phyloP scores from a whole-genome alignment of 2,888 invertebrate genomes.

The Cinara cedri region DNA sequence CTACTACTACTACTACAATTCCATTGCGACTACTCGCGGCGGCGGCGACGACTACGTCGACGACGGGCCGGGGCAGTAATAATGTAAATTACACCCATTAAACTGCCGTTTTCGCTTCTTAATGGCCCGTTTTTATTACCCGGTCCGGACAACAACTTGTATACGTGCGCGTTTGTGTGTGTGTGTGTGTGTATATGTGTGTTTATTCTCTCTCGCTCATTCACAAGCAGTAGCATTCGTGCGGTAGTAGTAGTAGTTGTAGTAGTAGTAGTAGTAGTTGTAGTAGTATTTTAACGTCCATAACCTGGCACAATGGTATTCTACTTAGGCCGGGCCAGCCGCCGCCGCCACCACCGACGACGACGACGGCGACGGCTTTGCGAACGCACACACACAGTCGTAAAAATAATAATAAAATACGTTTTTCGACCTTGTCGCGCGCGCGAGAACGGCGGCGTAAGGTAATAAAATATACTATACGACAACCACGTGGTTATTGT shows the following conservation, averaged over 20 bases:
- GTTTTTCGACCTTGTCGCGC: constrained; percentile 24
- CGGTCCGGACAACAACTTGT: constrained; percentile 55
- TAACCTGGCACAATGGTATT: constrained; percentile 53
- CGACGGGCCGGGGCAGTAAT: constrained; percentile 33
- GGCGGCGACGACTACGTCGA: background rate
- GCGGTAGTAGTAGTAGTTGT: background rate
- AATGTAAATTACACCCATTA: constrained; percentile 57
- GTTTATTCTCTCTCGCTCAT: constrained; percentile 35
- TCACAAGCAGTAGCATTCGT: constrained; percentile 11
- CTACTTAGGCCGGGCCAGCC: constrained; percentile 26
- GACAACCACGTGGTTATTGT: background rate
- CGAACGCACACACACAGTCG: constrained; percentile 28
- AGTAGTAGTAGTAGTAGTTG: constrained; percentile 14
- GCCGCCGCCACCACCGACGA: background rate
- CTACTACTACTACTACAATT: no score
- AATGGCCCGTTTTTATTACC: constrained; percentile 57
- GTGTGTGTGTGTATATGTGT: background rate
- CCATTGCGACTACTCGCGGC: no score
- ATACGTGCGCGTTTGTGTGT: background rate
- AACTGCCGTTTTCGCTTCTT: constrained; percentile 56
- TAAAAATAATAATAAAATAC: constrained; percentile 41
- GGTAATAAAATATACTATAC: background rate
- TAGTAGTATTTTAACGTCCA: constrained; percentile 34
- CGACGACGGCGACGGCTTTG: constrained; percentile 13
- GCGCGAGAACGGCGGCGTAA: no score